phyloP scores from a whole-genome alignment of 2,113 vertebrate genomes.

The Nymphicus hollandicus region DNA sequence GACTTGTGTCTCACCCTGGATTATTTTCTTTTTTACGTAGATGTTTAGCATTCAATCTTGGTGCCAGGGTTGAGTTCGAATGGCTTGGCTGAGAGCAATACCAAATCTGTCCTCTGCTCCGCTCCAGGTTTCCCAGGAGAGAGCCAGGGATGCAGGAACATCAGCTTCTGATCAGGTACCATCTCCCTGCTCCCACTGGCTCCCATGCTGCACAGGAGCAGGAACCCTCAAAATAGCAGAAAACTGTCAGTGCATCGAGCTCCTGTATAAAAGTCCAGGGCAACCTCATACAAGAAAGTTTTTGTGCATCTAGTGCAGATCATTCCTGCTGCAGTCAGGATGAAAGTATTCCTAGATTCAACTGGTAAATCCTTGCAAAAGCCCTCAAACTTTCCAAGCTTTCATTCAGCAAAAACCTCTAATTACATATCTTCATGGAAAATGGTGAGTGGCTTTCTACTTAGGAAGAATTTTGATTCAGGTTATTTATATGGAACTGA shows the following conservation, averaged over 20 bases:
- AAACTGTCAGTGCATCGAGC: not conserved
- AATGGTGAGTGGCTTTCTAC: not conserved
- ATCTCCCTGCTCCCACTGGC: fast-evolving
- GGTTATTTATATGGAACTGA: not conserved
- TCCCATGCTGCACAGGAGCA: fast-evolving
- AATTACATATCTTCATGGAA: not conserved
- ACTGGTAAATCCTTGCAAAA: not conserved
- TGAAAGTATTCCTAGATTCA: not conserved
- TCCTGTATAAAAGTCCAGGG: not conserved
- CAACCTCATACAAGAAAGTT: not conserved
- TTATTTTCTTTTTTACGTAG: not conserved
- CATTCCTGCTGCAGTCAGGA: not conserved
- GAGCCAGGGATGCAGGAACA: not conserved
- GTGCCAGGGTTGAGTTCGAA: not conserved
- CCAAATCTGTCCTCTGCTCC: not conserved
- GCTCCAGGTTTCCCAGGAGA: not conserved
- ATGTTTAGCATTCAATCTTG: not conserved
- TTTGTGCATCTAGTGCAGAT: not conserved
- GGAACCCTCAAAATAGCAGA: not conserved
- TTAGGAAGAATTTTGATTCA: not conserved
- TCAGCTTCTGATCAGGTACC: not conserved
- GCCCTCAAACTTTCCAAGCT: not conserved
- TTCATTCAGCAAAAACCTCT: not conserved
- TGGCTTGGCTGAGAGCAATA: fast-evolving
- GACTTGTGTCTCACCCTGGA: not conserved